A percentile compares a stretch with the other conserved stretches of the same genome.
phyloP scores from a whole-genome alignment of 2,888 invertebrate genomes.

The Plebejus argus region DNA sequence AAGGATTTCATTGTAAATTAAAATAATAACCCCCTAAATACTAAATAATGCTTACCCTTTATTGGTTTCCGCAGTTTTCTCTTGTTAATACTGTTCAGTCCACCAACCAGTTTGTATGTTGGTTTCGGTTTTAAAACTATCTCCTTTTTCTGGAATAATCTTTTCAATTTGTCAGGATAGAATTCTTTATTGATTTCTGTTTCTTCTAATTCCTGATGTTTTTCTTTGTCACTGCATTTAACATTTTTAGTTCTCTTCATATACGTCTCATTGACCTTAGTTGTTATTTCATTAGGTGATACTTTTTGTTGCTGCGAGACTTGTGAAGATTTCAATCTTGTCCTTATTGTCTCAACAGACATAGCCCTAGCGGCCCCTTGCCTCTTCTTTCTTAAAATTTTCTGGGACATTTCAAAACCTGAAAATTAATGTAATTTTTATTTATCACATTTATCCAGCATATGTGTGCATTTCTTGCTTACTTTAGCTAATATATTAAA shows the following conservation, averaged over 20 bases:
- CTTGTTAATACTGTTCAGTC: conserved; percentile 51
- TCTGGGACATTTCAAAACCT: conserved; percentile 43
- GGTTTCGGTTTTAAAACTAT: conserved; percentile 55
- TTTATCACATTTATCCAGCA: not conserved
- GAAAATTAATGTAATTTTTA: conserved; percentile 33
- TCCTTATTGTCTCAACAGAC: conserved; percentile 51
- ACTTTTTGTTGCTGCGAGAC: conserved; percentile 39
- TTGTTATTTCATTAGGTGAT: conserved; percentile 37
- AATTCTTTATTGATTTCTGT: conserved; percentile 48
- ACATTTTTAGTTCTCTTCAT: conserved; percentile 32
- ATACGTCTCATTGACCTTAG: conserved; percentile 39
- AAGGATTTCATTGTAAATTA: no score
- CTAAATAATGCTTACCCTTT: conserved; percentile 48
- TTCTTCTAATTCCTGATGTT: conserved; percentile 31
- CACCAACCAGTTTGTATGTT: conserved; percentile 53
- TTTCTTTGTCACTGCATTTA: conserved; percentile 28
- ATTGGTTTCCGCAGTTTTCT: conserved; percentile 56
- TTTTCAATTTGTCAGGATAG: conserved; percentile 56
- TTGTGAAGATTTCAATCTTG: conserved; percentile 54
- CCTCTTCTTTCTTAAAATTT: conserved; percentile 35
- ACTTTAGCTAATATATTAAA: no score
- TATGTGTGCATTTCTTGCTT: no score
- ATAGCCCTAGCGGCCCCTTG: conserved; percentile 43
- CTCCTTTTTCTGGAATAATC: conserved; percentile 49
- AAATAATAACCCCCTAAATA: not conserved